Percentiles rank a stretch among this genome's conserved stretches.
These are phyloP conservation scores for Drosophila seguyi DNA, from an alignment of 1,140 invertebrate genomes.

Conservation along the genomic window DNA sequence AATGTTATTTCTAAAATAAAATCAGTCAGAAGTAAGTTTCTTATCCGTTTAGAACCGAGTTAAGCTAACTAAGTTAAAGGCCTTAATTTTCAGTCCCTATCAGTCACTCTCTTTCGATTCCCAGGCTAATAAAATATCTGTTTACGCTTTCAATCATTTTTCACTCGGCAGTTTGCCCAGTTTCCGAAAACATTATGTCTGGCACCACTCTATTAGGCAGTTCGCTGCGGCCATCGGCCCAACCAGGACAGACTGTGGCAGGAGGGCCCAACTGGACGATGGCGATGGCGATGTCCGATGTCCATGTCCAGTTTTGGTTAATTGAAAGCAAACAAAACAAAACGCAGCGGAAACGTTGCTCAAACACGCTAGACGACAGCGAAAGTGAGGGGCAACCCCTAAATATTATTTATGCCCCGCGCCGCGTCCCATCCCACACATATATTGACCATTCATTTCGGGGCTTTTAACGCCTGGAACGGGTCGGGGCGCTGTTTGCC, in stretches of 20 bases:
- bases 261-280: conserved; percentile 13
- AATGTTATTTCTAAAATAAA: not conserved
- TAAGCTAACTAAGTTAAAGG: not conserved
- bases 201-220: conserved; percentile 67
- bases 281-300: conserved; percentile 33
- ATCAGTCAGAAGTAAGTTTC: not conserved
- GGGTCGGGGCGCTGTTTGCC: conserved; percentile 16
- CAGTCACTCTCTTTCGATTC: conserved; percentile 8
- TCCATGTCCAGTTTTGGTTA: conserved; percentile 75
- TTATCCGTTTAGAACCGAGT: not conserved
- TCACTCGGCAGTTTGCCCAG: conserved; percentile 37
- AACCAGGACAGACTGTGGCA: not conserved
- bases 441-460: conserved; percentile 82
- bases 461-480: conserved; percentile 70
- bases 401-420: conserved; percentile 77
- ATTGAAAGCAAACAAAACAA: conserved; percentile 80
- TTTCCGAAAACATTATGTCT: conserved; percentile 58
- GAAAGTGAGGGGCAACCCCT: conserved; percentile 54
- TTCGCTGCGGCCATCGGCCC: conserved; percentile 21
- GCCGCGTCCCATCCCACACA: conserved; percentile 5
- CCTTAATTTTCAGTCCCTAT: not conserved
- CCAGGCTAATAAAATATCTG: conserved; percentile 36
- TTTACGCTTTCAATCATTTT: conserved; percentile 57
- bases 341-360: conserved; percentile 68
- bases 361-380: conserved; percentile 62